Percentiles rank a stretch among this genome's conserved stretches.
Conservation (phyloP, 2,113 vertebrate species). For the Xyrauchen texanus region DNA sequence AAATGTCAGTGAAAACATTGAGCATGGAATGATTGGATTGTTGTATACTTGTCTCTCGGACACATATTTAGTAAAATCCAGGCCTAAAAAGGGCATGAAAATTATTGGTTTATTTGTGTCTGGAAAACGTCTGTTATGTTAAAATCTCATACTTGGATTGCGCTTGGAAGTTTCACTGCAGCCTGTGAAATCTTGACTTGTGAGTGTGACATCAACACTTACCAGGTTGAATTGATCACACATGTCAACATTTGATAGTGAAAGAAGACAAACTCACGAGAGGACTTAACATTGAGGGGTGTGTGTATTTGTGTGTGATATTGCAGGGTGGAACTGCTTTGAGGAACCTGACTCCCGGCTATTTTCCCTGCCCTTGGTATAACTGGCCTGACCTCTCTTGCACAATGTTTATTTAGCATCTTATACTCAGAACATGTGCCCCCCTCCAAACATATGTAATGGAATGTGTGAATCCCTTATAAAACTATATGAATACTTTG, state of each 20-base stretch:
- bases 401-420: neutral
- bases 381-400: neutral
- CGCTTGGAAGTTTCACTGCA: neutral
- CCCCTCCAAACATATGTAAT: neutral
- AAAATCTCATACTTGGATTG: neutral
- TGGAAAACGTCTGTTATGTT: neutral
- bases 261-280: neutral
- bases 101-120: slow-evolving; percentile 11
- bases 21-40: neutral
- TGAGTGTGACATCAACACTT: neutral
- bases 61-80: neutral
- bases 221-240: neutral
- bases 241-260: neutral
- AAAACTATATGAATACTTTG: too few relatives aligned
- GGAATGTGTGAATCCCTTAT: too few relatives aligned
- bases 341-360: slow-evolving; percentile 21
- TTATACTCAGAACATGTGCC: neutral
- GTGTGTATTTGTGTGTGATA: slow-evolving; percentile 21
- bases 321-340: neutral
- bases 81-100: neutral
- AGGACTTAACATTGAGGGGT: neutral
- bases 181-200: neutral
- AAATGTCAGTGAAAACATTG: neutral
- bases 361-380: neutral
- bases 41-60: neutral